These are phyloP conservation scores for Pogonomyrmex barbatus DNA, from an alignment of 1,140 invertebrate genomes.

Conservation along the genomic window DNA sequence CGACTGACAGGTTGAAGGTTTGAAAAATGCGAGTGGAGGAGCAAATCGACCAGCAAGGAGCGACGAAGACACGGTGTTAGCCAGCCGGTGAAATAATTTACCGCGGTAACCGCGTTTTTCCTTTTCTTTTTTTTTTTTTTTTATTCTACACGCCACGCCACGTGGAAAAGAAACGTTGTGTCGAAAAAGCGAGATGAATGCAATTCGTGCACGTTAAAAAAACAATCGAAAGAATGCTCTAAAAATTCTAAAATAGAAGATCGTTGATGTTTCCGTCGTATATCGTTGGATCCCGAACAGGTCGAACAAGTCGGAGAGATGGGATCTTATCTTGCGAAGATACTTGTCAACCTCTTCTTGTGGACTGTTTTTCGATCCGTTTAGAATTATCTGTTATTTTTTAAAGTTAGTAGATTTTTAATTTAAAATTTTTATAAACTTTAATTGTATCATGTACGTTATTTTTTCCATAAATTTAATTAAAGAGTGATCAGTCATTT, in stretches of 20 bases:
- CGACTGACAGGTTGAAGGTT: conserved; percentile 58
- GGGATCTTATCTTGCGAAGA: conserved; percentile 7
- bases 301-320: background rate
- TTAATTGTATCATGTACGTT: background rate
- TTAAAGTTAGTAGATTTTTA: background rate
- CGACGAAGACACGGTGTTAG: conserved; percentile 13
- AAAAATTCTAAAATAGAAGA: conserved; percentile 13
- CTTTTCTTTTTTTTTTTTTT: conserved; percentile 33
- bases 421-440: background rate
- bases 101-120: conserved; percentile 35
- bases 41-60: conserved; percentile 44
- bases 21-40: conserved; percentile 67
- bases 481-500: background rate
- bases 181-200: conserved; percentile 13
- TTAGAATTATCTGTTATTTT: background rate
- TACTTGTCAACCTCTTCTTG: background rate
- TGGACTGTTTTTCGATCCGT: background rate
- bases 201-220: conserved; percentile 40
- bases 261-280: background rate
- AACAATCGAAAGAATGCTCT: conserved; percentile 2
- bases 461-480: background rate
- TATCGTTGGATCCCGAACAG: conserved; percentile 2
- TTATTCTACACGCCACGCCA: background rate
- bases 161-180: conserved; percentile 12
- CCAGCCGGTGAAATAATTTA: conserved; percentile 58